Evolutionary conservation across 2,888 invertebrate species (phyloP).

Genomic region (Ceraclea dissimilis): DNA sequence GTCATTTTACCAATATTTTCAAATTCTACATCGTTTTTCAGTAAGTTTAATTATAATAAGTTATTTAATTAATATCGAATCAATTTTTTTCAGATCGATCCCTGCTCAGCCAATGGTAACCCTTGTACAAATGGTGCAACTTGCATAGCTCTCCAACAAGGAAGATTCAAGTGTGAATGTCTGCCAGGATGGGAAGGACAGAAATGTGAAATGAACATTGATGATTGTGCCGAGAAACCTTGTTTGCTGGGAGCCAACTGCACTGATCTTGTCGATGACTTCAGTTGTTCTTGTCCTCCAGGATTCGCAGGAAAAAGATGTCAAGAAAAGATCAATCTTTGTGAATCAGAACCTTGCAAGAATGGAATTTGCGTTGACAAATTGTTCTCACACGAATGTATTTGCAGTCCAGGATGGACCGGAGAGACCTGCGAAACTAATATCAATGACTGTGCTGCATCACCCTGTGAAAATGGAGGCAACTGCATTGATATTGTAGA

Average conservation of each 20-base stretch:
- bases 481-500: conserved; percentile 82
- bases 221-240: conserved; percentile 90
- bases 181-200: conserved; percentile 96
- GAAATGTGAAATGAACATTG: conserved; percentile 85
- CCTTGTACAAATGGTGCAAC: conserved; percentile 87
- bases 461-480: conserved; percentile 89
- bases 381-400: conserved; percentile 76
- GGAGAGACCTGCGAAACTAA: conserved; percentile 82
- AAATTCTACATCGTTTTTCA: neutral
- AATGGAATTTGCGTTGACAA: conserved; percentile 91
- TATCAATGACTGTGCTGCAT: conserved; percentile 81
- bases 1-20: conserved; percentile 27
- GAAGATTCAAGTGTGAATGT: conserved; percentile 91
- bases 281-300: conserved; percentile 84
- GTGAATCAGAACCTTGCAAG: conserved; percentile 81
- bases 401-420: conserved; percentile 90
- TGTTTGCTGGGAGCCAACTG: conserved; percentile 86
- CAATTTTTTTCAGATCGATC: conserved; percentile 60
- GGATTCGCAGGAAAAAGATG: conserved; percentile 96
- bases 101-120: conserved; percentile 81
- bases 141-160: conserved; percentile 84
- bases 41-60: neutral
- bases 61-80: conserved; percentile 4
- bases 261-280: conserved; percentile 91
- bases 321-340: conserved; percentile 90